These are phyloP conservation scores for Drosophila sordidula DNA, from an alignment of 2,888 invertebrate genomes.

Conservation along the genomic window DNA sequence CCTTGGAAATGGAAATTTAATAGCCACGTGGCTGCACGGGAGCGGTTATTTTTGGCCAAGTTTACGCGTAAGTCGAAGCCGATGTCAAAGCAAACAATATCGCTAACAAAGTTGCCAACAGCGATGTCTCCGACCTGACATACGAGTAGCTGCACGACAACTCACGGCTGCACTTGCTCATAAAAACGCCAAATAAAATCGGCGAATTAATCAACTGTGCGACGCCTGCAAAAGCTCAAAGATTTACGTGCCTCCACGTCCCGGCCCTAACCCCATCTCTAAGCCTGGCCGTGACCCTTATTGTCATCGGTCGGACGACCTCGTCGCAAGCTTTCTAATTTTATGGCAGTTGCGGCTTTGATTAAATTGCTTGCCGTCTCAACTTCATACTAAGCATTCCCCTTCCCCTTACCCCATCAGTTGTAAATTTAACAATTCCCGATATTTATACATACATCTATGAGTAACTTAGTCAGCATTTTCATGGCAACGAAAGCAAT, in stretches of 20 bases:
- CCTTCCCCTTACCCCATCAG: background rate
- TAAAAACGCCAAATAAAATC: slow-evolving; percentile 73
- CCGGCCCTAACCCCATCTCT: background rate
- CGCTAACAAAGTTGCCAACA: slow-evolving; percentile 34
- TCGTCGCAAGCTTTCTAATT: slow-evolving; percentile 38
- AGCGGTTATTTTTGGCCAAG: slow-evolving; percentile 32
- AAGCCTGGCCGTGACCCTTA: slow-evolving; percentile 15
- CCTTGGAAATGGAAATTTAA: slow-evolving; percentile 27
- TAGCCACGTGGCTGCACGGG: slow-evolving; percentile 35
- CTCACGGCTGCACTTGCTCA: slow-evolving; percentile 55
- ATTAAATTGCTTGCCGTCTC: slow-evolving; percentile 31
- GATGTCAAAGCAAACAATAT: slow-evolving; percentile 47
- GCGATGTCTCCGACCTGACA: slow-evolving; percentile 9
- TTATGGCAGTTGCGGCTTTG: slow-evolving; percentile 45
- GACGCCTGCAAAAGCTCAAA: slow-evolving; percentile 48
- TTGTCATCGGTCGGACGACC: slow-evolving; percentile 32
- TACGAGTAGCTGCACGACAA: background rate
- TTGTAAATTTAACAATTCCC: slow-evolving; percentile 25
- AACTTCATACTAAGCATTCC: background rate
- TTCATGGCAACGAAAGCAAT: slow-evolving; percentile 27
- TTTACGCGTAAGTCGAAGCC: slow-evolving; percentile 24
- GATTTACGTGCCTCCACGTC: slow-evolving; percentile 42
- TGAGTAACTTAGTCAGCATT: slow-evolving; percentile 23
- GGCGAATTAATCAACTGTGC: slow-evolving; percentile 69
- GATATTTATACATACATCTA: background rate